phyloP scores from a whole-genome alignment of 1,140 invertebrate genomes.

The Solenopsis fugax region DNA sequence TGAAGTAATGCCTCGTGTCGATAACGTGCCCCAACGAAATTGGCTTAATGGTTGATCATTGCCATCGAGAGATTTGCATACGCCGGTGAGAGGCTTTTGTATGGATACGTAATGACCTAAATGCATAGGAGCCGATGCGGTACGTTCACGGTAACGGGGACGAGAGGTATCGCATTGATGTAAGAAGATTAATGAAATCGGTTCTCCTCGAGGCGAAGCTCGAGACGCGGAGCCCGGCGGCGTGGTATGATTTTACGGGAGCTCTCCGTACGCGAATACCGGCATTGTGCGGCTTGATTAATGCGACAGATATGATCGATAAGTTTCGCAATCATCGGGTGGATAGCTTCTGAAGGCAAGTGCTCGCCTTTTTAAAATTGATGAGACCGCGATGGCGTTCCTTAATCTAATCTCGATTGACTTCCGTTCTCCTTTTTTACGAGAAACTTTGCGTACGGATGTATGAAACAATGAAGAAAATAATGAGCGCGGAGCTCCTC shows the following conservation, averaged over 20 bases:
- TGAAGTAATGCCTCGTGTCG: neutral
- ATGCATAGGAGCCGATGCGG: conserved; percentile 30
- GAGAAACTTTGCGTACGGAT: neutral
- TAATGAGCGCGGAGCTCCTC: neutral
- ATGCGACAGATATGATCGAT: conserved; percentile 62
- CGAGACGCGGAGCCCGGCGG: neutral
- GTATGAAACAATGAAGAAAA: neutral
- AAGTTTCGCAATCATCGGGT: conserved; percentile 40
- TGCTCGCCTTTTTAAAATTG: neutral
- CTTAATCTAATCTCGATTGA: conserved; percentile 25
- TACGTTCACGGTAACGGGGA: conserved; percentile 1
- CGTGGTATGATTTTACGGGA: conserved; percentile 47
- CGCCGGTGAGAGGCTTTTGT: conserved; percentile 26
- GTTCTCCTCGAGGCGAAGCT: conserved; percentile 23
- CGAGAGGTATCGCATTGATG: conserved; percentile 44
- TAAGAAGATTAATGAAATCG: conserved; percentile 63
- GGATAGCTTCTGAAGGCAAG: neutral
- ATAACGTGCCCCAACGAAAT: conserved; percentile 1
- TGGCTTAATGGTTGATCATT: conserved; percentile 24
- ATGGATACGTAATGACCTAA: conserved; percentile 40
- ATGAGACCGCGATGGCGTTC: neutral
- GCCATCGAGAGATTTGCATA: conserved; percentile 59
- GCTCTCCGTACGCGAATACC: conserved; percentile 21
- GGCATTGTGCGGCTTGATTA: conserved; percentile 55
- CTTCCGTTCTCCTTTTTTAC: neutral